These are phyloP conservation scores for Harpalus rubripes DNA, from an alignment of 2,888 invertebrate species.

Conservation along the genomic window DNA sequence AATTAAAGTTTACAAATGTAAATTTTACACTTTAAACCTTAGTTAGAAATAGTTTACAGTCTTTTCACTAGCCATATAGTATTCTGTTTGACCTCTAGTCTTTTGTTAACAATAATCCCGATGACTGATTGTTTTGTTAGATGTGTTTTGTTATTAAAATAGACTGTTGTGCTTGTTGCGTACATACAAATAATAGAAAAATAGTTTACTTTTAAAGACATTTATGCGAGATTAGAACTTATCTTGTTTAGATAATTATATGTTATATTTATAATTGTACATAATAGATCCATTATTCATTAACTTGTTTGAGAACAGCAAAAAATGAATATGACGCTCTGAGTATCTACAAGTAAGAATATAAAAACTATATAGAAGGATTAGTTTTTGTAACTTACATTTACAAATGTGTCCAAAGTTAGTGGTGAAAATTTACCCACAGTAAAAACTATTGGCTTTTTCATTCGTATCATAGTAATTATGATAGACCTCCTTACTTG, in stretches of 20 bases:
- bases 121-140: neutral
- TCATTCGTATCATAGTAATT: constrained; percentile 74
- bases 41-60: neutral
- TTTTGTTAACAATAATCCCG: neutral
- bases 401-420: constrained; percentile 73
- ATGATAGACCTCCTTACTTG: constrained; percentile 73
- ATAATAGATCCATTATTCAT: constrained; percentile 12
- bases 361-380: constrained; percentile 4
- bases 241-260: neutral
- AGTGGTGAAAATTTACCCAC: constrained; percentile 74
- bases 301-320: constrained; percentile 32
- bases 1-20: neutral
- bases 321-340: constrained; percentile 37
- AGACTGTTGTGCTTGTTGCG: neutral
- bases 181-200: neutral
- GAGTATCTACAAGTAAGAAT: constrained; percentile 14
- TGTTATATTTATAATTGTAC: neutral
- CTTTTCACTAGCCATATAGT: neutral
- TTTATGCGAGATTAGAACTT: neutral
- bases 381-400: constrained; percentile 70
- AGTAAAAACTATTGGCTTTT: constrained; percentile 73
- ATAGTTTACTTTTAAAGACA: neutral
- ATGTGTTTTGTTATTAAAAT: neutral
- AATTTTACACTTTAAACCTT: neutral
- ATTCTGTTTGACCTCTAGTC: neutral